Percentiles rank a stretch among this genome's conserved stretches.
Evolutionary conservation across 2,797 vertebrate species (phyloP).

Genomic region (Xerus rutilus): DNA sequence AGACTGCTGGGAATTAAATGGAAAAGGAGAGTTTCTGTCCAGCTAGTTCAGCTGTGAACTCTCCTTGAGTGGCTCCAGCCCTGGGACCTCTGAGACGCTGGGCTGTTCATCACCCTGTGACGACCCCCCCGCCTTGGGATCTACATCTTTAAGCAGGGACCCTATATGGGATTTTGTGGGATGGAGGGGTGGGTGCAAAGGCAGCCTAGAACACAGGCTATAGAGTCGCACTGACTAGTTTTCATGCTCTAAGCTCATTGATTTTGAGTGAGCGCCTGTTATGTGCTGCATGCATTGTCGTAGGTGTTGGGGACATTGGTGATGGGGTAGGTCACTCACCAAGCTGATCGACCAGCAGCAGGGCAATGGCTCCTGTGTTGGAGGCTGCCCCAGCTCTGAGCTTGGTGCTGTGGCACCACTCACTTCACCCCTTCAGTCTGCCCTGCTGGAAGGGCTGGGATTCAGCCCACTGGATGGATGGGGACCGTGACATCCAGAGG

Average conservation of each 20-base stretch:
- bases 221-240: not conserved
- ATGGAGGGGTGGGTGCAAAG: not conserved
- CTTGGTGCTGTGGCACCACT: not conserved
- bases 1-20: constrained; percentile 25
- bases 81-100: not conserved
- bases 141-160: not conserved
- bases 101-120: not conserved
- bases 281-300: not conserved
- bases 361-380: fast-evolving
- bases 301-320: not conserved
- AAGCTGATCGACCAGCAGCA: not conserved
- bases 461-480: no score
- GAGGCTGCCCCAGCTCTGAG: not conserved
- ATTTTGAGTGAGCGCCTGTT: not conserved
- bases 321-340: not conserved
- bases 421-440: not conserved
- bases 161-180: not conserved
- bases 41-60: not conserved
- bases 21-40: not conserved
- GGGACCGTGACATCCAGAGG: not conserved
- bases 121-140: no score
- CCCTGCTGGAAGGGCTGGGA: no score
- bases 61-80: not conserved
- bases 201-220: not conserved
- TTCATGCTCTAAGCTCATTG: not conserved